phyloP scores from a whole-genome alignment of 2,888 invertebrate species.

The Macaria liturata region DNA sequence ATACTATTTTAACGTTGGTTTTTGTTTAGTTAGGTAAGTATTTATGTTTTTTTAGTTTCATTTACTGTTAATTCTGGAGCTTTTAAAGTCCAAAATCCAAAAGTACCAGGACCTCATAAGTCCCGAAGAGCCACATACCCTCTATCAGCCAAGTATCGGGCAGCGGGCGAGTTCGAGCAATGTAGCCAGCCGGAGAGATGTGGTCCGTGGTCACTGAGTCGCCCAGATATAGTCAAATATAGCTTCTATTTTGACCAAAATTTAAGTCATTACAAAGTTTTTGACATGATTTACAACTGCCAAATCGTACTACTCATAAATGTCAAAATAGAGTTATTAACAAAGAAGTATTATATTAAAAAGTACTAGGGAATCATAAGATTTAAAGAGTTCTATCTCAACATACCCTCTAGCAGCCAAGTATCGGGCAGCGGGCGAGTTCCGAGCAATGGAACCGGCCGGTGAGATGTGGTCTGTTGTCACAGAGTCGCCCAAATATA shows the following conservation, averaged over 20 bases:
- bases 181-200: neutral
- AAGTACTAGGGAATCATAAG: neutral
- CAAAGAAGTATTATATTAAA: no score
- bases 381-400: neutral
- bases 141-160: conserved; percentile 88
- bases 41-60: no score
- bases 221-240: neutral
- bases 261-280: no score
- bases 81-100: no score
- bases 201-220: neutral
- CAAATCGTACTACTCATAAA: no score
- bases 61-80: no score
- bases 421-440: conserved; percentile 95
- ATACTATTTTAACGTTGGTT: no score
- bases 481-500: conserved; percentile 97
- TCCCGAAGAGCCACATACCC: conserved; percentile 43
- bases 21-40: no score
- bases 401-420: conserved; percentile 87
- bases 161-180: conserved; percentile 95
- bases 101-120: neutral
- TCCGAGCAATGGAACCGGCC: conserved; percentile 97
- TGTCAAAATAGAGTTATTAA: no score
- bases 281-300: no score
- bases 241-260: no score
- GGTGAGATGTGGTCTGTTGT: conserved; percentile 99